These are phyloP conservation scores for Meda fulgida DNA, from an alignment of 2,797 vertebrate species.

Conservation along the genomic window DNA sequence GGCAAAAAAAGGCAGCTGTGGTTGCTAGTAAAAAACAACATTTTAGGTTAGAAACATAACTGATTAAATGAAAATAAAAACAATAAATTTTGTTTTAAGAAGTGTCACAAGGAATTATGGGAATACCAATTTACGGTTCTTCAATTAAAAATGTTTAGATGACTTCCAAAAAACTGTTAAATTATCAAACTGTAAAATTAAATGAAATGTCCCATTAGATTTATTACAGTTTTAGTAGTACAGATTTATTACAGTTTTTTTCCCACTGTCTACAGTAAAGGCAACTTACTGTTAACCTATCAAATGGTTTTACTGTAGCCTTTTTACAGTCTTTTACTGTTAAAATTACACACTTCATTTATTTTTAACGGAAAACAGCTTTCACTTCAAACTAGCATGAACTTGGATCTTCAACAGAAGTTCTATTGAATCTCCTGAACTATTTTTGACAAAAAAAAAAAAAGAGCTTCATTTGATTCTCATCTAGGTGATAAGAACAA, in stretches of 20 bases:
- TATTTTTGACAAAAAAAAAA: neutral
- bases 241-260: no score
- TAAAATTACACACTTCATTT: no score
- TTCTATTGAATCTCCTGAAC: neutral
- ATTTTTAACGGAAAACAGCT: neutral
- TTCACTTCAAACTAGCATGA: neutral
- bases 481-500: neutral
- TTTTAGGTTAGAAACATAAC: neutral
- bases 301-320: neutral
- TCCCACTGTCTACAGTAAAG: no score
- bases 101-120: no score
- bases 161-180: neutral
- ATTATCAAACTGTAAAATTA: no score
- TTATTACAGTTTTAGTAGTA: no score
- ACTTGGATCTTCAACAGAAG: neutral
- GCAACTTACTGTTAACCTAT: no score
- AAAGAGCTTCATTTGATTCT: neutral
- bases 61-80: neutral
- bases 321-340: neutral
- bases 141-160: neutral
- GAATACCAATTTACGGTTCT: neutral
- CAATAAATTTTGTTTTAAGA: no score
- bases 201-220: no score
- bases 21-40: neutral
- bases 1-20: neutral